Base-by-base conservation (phyloP, 2,888 invertebrate species). In the Lapara coniferarum region DNA sequence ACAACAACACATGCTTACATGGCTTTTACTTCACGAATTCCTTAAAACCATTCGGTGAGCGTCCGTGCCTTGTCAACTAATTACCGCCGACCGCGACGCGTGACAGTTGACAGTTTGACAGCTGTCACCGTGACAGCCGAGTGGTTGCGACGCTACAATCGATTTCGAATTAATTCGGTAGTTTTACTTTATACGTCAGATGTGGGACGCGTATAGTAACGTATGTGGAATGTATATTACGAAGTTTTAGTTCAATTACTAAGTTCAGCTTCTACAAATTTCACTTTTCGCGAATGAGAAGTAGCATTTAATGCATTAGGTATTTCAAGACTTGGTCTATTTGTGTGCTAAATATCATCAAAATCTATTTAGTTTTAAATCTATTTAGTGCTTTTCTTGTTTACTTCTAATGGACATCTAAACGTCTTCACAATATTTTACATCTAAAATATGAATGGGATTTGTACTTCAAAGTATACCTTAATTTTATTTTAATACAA, bases 51-150 rank as follows among this genome's bases (percentile, higher is more conserved):
- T 69, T 44, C 59, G 44, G 25, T 13, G 12, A 56, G n/a, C 66
- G 37, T 68, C n/a, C 66, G 19, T 37, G 51, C 1, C 55, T 66
- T 66, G 58, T 69, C 69, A 58, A 51, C 77, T 74, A 78, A 79
- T 77, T 77, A 75, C 56, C 69, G 71, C 70, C 10, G 3, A 19
- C 53, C 55, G 55, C 16, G 19, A 10, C 55, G 55, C 19, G 55
- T 73, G 72, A 75, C 73, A 72, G 71, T 72, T 72, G 68, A 57
- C 67, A 56, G 13, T 66, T 66, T 72, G 74, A 75, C 78, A 73
- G 69, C 63, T 73, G 75, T 67, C 73, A 74, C 53, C 73, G 72
- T 77, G 77, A 76, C 75, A 75, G 72, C 69, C 49, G 68, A 55
- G 10, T 0, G 55, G 10, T 19, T 10, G 55, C 55, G 55, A 19